Base-by-base conservation (phyloP, 2,113 vertebrate species). In the Dromiciops gliroides region DNA sequence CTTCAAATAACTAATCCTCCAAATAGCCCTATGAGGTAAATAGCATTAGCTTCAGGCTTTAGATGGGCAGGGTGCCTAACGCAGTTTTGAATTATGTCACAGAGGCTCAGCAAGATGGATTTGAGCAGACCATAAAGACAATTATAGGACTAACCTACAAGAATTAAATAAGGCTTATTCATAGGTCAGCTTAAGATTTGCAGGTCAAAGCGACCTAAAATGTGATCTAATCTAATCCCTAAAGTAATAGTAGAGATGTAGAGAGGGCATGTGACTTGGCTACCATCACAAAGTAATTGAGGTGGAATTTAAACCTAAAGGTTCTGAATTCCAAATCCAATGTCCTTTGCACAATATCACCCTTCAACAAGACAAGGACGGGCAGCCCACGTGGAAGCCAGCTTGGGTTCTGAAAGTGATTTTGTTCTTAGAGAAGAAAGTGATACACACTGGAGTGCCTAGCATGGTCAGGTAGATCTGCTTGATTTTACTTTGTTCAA, bases 401-500 rank as follows among this genome's bases (percentile, higher is more conserved):
- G 1, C 9, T 23, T 9, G 89, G 16, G 8, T 0, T 0, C 25
- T n/a, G 25, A 10, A 67, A 94, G 51, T 7, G 9, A 11, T 11
- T 48, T 0, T 8, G 2, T 56, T 22, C n/a, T 19, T 23, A 22
- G 91, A 52, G 22, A 31, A 8, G 3, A 0, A 8, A 5, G 48
- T 10, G 1, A 1, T 48, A 0, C 5, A 7, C 0, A 9, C 44
- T 47, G 37, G 44, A 28, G 31, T 31, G 12, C 48, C 16, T 1
- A 16, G 3, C 25, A 24, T 8, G 28, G 14, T 83, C 14, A 83
- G 44, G n/a, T 83, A n/a, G 16, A 83, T 16, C 37, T 83, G 2
- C 67, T n/a, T 83, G 1, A 83, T 44, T 92, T 53, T 89, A 24
- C 49, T 49, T 22, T n/a, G 51, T n/a, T 49, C 25, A 23, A 1